Evolutionary conservation across 1,140 invertebrate genomes (phyloP).

Genomic region (Pygmarrhopalites habei): DNA sequence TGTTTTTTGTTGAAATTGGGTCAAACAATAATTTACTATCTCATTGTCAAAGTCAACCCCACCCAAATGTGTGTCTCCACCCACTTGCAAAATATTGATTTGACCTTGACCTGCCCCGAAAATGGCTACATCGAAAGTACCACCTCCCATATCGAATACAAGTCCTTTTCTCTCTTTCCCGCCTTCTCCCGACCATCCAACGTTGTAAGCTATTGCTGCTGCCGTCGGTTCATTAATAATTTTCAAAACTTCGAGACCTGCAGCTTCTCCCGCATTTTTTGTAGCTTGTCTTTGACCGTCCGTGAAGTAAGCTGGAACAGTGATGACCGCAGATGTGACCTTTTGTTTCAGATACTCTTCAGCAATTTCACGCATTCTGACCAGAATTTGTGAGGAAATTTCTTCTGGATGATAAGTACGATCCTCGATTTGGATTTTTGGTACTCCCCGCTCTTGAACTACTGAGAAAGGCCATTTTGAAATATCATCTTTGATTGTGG

Average conservation of each 20-base stretch:
- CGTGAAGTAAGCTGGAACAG: slow-evolving; percentile 97
- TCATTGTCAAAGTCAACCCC: slow-evolving; percentile 43
- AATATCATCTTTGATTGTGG: slow-evolving; percentile 50
- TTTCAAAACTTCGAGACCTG: slow-evolving; percentile 92
- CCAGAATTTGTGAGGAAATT: slow-evolving; percentile 49
- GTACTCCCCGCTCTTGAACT: not conserved
- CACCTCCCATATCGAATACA: slow-evolving; percentile 48
- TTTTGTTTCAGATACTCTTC: slow-evolving; percentile 42
- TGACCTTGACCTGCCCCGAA: slow-evolving; percentile 51
- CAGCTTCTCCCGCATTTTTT: slow-evolving; percentile 79
- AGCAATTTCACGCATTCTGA: slow-evolving; percentile 45
- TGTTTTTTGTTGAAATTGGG: slow-evolving; percentile 53
- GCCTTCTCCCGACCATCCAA: slow-evolving; percentile 74
- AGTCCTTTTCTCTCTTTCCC: slow-evolving; percentile 27
- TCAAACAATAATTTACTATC: slow-evolving; percentile 40
- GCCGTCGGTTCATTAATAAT: slow-evolving; percentile 99
- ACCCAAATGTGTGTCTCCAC: slow-evolving; percentile 46
- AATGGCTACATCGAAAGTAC: slow-evolving; percentile 54
- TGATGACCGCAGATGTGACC: slow-evolving; percentile 93
- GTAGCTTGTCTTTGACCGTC: slow-evolving; percentile 96
- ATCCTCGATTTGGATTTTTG: slow-evolving; percentile 42
- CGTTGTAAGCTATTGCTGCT: slow-evolving; percentile 96
- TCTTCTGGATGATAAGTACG: slow-evolving; percentile 49
- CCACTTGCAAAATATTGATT: slow-evolving; percentile 44
- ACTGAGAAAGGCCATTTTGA: slow-evolving; percentile 45